Conservation (phyloP, 2,797 vertebrate genomes). For the Falco naumanni region DNA sequence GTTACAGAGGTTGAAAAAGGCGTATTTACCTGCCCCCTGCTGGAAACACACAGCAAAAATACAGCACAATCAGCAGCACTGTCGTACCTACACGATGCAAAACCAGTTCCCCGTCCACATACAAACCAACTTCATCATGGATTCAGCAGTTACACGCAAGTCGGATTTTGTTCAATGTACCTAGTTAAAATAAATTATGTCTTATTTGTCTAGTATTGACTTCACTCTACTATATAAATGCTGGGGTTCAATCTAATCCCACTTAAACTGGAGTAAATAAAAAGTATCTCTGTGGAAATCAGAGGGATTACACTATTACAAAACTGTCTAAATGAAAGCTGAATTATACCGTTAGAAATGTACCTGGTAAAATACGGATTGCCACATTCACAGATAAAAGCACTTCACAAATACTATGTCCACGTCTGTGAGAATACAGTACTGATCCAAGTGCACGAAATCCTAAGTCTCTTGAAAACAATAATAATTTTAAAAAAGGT, state of each 20-base stretch:
- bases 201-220: not conserved
- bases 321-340: not conserved
- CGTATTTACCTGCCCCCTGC: constrained; percentile 66
- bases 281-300: not conserved
- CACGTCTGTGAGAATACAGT: not conserved
- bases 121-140: not conserved
- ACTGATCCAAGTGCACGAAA: not conserved
- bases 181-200: not conserved
- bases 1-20: not conserved
- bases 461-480: not conserved
- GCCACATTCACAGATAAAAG: not conserved
- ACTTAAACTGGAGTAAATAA: not conserved
- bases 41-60: constrained; percentile 13
- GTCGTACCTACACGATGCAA: not conserved
- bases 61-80: not conserved
- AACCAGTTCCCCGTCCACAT: not conserved
- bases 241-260: not conserved
- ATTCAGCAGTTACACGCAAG: not conserved
- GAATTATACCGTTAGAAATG: not conserved
- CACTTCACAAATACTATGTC: not conserved
- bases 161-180: not conserved
- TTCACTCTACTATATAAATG: not conserved
- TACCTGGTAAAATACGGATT: not conserved
- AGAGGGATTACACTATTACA: not conserved
- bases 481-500: too few relatives aligned